These are phyloP conservation scores for Tortrix viridana DNA, from an alignment of 2,888 invertebrate genomes.

Conservation along the genomic window DNA sequence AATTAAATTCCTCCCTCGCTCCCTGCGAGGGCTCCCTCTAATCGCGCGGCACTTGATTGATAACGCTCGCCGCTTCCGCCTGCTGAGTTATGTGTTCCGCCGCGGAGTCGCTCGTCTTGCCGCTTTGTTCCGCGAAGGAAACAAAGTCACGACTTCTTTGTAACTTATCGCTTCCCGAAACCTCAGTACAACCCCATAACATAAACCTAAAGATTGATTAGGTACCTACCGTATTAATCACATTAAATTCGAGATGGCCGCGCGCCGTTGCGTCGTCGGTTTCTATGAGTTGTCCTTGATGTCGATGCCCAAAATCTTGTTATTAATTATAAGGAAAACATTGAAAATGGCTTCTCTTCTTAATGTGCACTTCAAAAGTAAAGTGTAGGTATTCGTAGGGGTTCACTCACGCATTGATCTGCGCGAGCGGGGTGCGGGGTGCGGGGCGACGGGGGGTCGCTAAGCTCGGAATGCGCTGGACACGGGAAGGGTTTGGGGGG, in stretches of 20 bases:
- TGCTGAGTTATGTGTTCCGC: conserved; percentile 11
- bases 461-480: conserved; percentile 26
- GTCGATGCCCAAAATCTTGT: no score
- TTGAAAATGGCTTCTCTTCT: no score
- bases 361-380: no score
- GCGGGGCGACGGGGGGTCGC: not conserved
- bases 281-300: no score
- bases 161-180: not conserved
- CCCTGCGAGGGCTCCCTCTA: conserved; percentile 13
- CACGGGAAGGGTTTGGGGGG: conserved; percentile 24
- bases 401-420: not conserved
- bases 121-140: conserved; percentile 2
- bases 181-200: not conserved
- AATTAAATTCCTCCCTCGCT: conserved; percentile 69
- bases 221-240: no score
- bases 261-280: no score
- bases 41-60: conserved; percentile 56
- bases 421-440: not conserved
- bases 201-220: not conserved
- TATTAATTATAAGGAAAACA: no score
- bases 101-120: conserved; percentile 1
- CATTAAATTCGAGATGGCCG: no score
- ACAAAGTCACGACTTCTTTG: not conserved
- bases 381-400: not conserved
- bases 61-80: conserved; percentile 45